These are phyloP conservation scores for Aporophyla lueneburgensis DNA, from an alignment of 2,888 invertebrate genomes.

Conservation along the genomic window DNA sequence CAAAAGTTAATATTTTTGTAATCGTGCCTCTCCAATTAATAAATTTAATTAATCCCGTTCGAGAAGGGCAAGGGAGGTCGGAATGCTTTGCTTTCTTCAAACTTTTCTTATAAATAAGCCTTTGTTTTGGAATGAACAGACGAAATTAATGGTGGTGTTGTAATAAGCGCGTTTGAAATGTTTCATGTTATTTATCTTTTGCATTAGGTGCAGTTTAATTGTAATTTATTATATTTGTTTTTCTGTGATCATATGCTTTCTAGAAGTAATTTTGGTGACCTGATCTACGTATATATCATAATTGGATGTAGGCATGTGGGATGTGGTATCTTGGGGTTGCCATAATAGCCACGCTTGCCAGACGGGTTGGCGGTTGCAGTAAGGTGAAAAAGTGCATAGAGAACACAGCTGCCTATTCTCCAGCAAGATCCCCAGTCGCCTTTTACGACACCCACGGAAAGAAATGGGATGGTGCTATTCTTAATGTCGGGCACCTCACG, in stretches of 20 bases:
- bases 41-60: constrained; percentile 68
- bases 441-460: no score
- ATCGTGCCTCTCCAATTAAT: constrained; percentile 59
- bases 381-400: no score
- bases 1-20: constrained; percentile 58
- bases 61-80: constrained; percentile 53
- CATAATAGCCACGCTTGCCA: no score
- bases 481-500: no score
- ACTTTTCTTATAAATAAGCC: constrained; percentile 66
- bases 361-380: no score
- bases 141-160: constrained; percentile 49
- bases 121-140: constrained; percentile 48
- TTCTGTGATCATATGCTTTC: neutral
- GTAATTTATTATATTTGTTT: constrained; percentile 24
- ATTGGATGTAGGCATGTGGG: no score
- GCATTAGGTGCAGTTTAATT: constrained; percentile 7
- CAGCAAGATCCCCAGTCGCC: no score
- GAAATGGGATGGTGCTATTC: no score
- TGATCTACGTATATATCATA: no score
- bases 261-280: neutral
- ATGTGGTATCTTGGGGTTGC: no score
- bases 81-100: constrained; percentile 71
- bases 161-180: constrained; percentile 44
- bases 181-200: constrained; percentile 36
- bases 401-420: no score